phyloP scores from a whole-genome alignment of 2,113 vertebrate species.

The Erpornis zantholeuca region DNA sequence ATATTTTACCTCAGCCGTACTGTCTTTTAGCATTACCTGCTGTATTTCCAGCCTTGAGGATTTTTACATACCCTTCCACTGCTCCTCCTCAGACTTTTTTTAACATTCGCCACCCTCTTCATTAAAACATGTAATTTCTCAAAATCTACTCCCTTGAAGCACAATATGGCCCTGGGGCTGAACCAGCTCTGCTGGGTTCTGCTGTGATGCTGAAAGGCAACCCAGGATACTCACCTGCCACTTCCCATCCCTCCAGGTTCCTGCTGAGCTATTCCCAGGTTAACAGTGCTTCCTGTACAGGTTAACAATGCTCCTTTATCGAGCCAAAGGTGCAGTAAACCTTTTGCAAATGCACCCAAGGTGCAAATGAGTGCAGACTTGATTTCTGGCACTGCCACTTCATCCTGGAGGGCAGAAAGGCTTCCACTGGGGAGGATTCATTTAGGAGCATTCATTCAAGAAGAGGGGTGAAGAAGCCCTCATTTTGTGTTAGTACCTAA shows the following conservation, averaged over 20 bases:
- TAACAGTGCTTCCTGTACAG: not conserved
- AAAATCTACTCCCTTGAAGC: not conserved
- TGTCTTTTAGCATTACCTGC: constrained; percentile 56
- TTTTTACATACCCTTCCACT: not conserved
- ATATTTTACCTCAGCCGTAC: constrained; percentile 44
- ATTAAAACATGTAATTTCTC: not conserved
- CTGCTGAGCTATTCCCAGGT: not conserved
- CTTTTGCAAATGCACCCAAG: not conserved
- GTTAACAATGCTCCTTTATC: not conserved
- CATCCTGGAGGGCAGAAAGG: not conserved
- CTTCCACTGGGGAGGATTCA: not conserved
- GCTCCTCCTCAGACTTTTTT: not conserved
- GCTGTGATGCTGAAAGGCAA: not conserved
- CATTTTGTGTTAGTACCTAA: not conserved
- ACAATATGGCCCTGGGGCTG: not conserved
- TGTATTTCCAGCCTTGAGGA: not conserved
- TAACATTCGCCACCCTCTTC: not conserved
- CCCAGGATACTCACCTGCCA: accelerated
- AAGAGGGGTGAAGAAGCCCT: not conserved
- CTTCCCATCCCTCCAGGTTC: not conserved
- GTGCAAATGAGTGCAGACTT: not conserved
- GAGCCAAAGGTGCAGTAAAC: not conserved
- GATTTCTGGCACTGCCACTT: not conserved
- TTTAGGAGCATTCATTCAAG: not conserved
- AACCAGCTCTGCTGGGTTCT: not conserved